These are phyloP conservation scores for Pelmatolapia mariae DNA, from an alignment of 2,113 vertebrate species.

Conservation along the genomic window DNA sequence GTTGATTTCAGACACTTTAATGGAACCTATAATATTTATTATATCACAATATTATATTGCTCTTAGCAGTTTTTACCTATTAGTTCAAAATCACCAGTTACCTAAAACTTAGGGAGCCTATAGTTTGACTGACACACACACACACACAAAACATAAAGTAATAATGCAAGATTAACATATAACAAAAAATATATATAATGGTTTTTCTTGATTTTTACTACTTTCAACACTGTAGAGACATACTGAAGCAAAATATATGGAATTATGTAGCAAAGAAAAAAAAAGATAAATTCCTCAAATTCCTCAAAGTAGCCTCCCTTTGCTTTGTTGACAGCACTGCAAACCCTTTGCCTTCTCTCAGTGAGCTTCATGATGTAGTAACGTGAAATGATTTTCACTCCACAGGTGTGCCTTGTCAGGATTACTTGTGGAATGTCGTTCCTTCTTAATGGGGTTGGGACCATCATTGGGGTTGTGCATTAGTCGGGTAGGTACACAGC, in stretches of 20 bases:
- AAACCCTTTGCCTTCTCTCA: neutral
- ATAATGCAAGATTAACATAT: neutral
- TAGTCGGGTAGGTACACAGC: too few species aligned
- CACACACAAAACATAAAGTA: neutral
- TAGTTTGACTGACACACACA: neutral
- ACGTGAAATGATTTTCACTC: neutral
- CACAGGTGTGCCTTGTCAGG: neutral
- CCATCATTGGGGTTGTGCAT: neutral
- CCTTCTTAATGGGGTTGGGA: neutral
- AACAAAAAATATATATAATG: neutral
- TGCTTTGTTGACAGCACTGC: neutral
- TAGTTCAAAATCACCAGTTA: neutral
- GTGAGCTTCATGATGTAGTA: neutral
- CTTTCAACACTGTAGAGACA: neutral
- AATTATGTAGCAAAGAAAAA: neutral
- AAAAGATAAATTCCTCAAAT: neutral
- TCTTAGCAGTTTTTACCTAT: neutral
- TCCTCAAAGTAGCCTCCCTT: neutral
- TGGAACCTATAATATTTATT: neutral
- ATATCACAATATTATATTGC: neutral
- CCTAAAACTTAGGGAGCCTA: neutral
- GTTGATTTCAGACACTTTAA: neutral
- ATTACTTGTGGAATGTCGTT: neutral
- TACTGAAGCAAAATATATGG: neutral
- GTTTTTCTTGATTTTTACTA: neutral